phyloP scores from a whole-genome alignment of 1,140 invertebrate species.

The Orchestia grillus region DNA sequence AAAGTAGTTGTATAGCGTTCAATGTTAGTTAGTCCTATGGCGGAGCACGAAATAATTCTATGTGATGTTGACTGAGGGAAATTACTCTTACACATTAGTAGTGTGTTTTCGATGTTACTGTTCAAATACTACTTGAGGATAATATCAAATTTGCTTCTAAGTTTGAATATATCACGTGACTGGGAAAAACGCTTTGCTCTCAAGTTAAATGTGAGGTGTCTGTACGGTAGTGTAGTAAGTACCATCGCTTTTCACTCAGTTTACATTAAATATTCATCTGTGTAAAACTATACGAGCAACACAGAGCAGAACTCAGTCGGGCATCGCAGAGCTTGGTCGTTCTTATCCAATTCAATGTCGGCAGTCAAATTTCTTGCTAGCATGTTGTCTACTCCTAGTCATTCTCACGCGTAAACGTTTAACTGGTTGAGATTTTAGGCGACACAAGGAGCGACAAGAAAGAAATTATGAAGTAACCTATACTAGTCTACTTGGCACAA shows the following conservation, averaged over 20 bases:
- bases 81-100: no score
- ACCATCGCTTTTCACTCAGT: neutral
- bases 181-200: neutral
- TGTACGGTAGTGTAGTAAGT: neutral
- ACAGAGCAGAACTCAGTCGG: no score
- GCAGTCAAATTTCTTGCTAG: neutral
- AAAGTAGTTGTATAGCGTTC: no score
- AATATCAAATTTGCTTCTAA: neutral
- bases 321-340: neutral
- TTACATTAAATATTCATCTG: neutral
- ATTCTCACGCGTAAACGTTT: neutral
- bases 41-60: no score
- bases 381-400: neutral
- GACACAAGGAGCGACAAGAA: neutral
- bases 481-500: neutral
- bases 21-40: no score
- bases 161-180: neutral
- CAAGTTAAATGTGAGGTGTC: neutral
- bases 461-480: neutral
- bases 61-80: no score
- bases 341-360: neutral
- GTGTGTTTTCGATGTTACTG: no score
- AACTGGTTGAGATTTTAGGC: neutral
- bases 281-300: neutral
- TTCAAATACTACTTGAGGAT: neutral